phyloP scores from a whole-genome alignment of 2,113 vertebrate species.

The Lynx canadensis region DNA sequence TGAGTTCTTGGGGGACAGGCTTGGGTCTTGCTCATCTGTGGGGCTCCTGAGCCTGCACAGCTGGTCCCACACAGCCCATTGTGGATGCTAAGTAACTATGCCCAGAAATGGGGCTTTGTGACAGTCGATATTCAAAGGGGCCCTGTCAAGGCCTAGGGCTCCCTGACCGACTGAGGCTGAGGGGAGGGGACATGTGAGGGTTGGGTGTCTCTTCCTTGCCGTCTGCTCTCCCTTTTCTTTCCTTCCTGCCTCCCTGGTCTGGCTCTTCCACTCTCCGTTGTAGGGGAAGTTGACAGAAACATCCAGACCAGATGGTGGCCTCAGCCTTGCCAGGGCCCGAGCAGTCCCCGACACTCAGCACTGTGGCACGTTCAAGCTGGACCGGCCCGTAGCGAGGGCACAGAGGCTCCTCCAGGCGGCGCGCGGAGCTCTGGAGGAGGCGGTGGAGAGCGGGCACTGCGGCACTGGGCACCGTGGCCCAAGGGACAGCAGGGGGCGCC shows the following conservation, averaged over 20 bases:
- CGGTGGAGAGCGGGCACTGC: too few relatives aligned
- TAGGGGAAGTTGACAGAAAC: not conserved
- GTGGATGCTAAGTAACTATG: not conserved
- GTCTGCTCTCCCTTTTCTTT: not conserved
- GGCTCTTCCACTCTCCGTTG: not conserved
- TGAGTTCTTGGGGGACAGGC: not conserved
- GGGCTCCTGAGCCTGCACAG: not conserved
- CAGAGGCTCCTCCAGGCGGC: rapidly evolving
- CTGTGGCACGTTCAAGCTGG: not conserved
- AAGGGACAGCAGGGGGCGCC: not conserved
- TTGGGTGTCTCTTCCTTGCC: not conserved
- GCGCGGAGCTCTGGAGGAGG: too few relatives aligned
- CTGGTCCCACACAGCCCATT: too few relatives aligned
- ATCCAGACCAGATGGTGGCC: not conserved
- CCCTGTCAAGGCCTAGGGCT: not conserved
- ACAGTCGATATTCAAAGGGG: not conserved
- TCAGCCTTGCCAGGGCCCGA: not conserved
- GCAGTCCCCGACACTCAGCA: too few relatives aligned
- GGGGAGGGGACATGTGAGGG: not conserved
- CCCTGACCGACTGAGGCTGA: rapidly evolving
- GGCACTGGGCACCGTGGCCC: not conserved
- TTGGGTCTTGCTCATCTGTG: not conserved
- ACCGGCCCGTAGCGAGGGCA: rapidly evolving
- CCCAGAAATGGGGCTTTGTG: not conserved
- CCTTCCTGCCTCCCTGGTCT: not conserved